A percentile compares a stretch with the other conserved stretches of the same genome.
These are phyloP conservation scores for Lepidonotus clava DNA, from an alignment of 2,888 invertebrate genomes.

Conservation along the genomic window DNA sequence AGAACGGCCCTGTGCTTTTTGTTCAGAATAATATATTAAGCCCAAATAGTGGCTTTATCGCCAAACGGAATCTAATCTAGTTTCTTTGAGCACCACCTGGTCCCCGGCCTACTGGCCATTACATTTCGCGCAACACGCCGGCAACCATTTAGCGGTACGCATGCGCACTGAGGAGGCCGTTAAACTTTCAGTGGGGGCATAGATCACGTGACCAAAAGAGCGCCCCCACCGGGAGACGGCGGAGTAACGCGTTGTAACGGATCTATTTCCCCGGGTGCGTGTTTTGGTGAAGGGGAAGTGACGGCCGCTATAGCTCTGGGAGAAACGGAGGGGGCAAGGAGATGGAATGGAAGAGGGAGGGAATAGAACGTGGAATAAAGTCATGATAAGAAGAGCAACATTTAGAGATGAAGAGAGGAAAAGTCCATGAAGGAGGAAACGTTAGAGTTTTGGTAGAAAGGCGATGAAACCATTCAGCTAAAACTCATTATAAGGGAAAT, in stretches of 20 bases:
- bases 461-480: too few relatives aligned
- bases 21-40: constrained; percentile 10
- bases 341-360: too few relatives aligned
- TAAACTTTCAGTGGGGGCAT: constrained; percentile 15
- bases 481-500: too few relatives aligned
- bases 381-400: too few relatives aligned
- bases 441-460: too few relatives aligned
- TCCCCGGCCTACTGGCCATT: background rate
- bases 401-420: too few relatives aligned
- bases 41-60: constrained; percentile 7
- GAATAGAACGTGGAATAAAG: too few relatives aligned
- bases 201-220: constrained; percentile 10
- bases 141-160: constrained; percentile 13
- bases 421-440: too few relatives aligned
- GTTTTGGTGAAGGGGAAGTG: too few relatives aligned
- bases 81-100: constrained; percentile 5
- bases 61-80: background rate
- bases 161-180: background rate
- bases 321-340: too few relatives aligned
- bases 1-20: constrained; percentile 2
- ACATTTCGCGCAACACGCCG: background rate
- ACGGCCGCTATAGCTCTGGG: too few relatives aligned
- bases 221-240: background rate
- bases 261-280: too few relatives aligned
- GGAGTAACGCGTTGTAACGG: background rate